Percentiles rank a stretch among this genome's conserved stretches.
Evolutionary conservation across 2,888 invertebrate genomes (phyloP).

Genomic region (Drosophila putrida): DNA sequence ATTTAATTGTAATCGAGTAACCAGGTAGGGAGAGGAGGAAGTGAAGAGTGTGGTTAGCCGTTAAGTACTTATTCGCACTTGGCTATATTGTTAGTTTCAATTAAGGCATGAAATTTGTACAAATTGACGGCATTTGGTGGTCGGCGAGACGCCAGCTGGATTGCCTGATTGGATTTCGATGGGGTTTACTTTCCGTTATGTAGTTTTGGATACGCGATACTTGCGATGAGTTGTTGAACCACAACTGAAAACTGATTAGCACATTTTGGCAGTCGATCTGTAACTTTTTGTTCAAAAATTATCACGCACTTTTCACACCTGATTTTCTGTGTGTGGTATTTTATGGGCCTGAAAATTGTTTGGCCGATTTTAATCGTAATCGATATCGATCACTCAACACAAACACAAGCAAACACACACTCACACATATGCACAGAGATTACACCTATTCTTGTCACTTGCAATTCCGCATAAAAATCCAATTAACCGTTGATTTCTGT

Average conservation of each 20-base stretch:
- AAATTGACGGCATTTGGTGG: slow-evolving; percentile 61
- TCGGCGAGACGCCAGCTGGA: slow-evolving; percentile 67
- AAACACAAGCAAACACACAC: slow-evolving; percentile 4
- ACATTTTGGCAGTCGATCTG: slow-evolving; percentile 62
- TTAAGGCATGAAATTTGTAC: slow-evolving; percentile 78
- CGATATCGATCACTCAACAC: slow-evolving; percentile 21
- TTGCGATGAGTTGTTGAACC: slow-evolving; percentile 64
- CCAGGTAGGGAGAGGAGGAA: not conserved
- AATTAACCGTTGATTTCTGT: slow-evolving; percentile 51
- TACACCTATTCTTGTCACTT: slow-evolving; percentile 41
- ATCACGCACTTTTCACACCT: slow-evolving; percentile 84
- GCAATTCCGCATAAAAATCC: slow-evolving; percentile 44
- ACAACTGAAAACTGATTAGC: slow-evolving; percentile 80
- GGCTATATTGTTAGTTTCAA: slow-evolving; percentile 74
- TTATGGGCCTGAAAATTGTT: slow-evolving; percentile 15
- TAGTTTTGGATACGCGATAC: slow-evolving; percentile 22
- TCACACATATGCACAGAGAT: slow-evolving; percentile 18
- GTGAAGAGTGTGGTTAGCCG: slow-evolving; percentile 39
- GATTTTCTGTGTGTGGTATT: slow-evolving; percentile 49
- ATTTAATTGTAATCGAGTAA: slow-evolving; percentile 38
- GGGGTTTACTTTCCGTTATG: slow-evolving; percentile 20
- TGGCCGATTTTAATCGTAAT: slow-evolving; percentile 24
- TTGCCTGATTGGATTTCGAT: slow-evolving; percentile 55
- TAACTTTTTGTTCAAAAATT: slow-evolving; percentile 71
- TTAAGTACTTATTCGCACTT: slow-evolving; percentile 70